phyloP scores from a whole-genome alignment of 2,797 vertebrate genomes.

The Gallinago stenura region DNA sequence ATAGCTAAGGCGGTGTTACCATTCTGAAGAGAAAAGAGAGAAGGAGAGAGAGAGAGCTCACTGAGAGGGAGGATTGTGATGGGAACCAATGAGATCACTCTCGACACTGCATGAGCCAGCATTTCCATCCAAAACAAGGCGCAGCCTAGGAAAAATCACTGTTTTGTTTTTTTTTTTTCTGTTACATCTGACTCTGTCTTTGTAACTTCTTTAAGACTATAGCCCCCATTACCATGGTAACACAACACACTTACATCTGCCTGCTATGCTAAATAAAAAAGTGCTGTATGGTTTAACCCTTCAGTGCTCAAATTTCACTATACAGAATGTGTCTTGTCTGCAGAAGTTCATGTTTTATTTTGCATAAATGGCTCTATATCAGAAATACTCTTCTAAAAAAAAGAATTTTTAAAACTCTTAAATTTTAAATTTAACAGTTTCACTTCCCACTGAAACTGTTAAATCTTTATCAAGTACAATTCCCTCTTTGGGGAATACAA shows the following conservation, averaged over 20 bases:
- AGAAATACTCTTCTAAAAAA: neutral
- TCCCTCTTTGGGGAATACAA: neutral
- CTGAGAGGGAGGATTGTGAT: constrained; percentile 63
- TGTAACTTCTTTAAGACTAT: constrained; percentile 78
- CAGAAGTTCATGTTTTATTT: neutral
- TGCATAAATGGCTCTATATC: neutral
- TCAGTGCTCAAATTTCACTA: neutral
- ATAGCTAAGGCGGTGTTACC: constrained; percentile 98
- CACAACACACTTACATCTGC: constrained; percentile 83
- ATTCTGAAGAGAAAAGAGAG: constrained; percentile 83
- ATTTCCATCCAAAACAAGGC: constrained; percentile 83
- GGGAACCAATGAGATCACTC: constrained; percentile 78
- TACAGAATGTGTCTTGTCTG: neutral
- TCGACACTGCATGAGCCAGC: constrained; percentile 75
- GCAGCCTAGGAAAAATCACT: constrained; percentile 78
- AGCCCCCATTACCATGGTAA: constrained; percentile 80
- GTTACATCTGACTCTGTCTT: constrained; percentile 77
- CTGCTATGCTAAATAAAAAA: constrained; percentile 65
- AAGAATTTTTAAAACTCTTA: neutral
- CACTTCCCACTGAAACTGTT: neutral
- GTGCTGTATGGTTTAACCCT: constrained; percentile 73
- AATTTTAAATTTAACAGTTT: neutral
- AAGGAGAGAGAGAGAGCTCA: constrained; percentile 7
- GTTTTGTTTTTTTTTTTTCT: constrained; percentile 35
- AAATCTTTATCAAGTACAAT: neutral